Percentiles rank a stretch among this genome's conserved stretches.
Conservation (phyloP, 53 echinoderm and acorn worm genomes). For the Crossaster papposus region DNA sequence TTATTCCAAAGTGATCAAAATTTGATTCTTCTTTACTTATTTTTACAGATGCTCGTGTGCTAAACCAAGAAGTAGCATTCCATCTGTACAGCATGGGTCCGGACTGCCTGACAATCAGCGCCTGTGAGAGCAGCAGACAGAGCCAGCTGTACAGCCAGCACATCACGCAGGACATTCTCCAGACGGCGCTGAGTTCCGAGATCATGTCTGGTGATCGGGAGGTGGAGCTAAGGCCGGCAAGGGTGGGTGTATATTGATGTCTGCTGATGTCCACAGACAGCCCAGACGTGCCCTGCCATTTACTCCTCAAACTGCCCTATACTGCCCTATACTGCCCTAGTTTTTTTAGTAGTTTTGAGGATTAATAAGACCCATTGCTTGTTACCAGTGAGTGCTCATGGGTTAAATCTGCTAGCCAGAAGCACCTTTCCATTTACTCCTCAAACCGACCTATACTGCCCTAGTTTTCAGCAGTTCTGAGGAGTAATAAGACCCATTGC, state of each 20-base stretch:
- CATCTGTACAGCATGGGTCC: constrained; percentile 94
- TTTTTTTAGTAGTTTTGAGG: too few species aligned
- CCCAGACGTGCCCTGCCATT: too few species aligned
- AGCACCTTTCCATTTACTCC: too few species aligned
- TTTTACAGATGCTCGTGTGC: constrained; percentile 68
- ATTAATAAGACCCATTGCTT: too few species aligned
- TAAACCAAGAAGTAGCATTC: constrained; percentile 73
- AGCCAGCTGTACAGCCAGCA: constrained; percentile 77
- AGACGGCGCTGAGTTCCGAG: constrained; percentile 75
- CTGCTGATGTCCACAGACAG: too few species aligned
- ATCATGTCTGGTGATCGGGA: constrained; percentile 83
- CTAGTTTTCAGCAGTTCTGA: too few species aligned
- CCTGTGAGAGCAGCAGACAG: constrained; percentile 88
- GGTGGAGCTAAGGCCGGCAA: constrained; percentile 78
- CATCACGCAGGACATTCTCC: constrained; percentile 76
- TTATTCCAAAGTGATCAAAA: not conserved
- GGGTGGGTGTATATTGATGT: constrained; percentile 62
- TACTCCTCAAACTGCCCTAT: too few species aligned
- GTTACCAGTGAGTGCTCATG: too few species aligned
- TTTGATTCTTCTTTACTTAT: not conserved
- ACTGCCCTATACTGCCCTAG: too few species aligned
- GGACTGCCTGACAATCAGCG: constrained; percentile 73
- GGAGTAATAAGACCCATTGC: too few species aligned
- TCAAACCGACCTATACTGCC: too few species aligned
- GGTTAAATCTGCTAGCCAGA: too few species aligned